Base-by-base conservation (phyloP, 2,113 vertebrate species). In the Leptodactylus fuscus region DNA sequence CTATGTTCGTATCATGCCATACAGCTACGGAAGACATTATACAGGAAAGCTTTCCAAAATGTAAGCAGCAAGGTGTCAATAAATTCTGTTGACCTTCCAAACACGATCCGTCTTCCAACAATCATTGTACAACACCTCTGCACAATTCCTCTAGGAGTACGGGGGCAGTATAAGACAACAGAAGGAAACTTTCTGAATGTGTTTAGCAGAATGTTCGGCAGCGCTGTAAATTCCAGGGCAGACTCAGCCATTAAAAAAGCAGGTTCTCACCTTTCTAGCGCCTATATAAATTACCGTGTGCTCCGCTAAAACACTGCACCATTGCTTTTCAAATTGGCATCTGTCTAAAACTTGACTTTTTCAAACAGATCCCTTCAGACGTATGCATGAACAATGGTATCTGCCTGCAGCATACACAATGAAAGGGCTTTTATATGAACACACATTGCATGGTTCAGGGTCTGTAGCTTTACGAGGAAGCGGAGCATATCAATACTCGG, bases 321-420 rank as follows among this genome's bases (percentile, higher is more conserved):
- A 74, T 34, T 74, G 51, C 67, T 73, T 82, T 29, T 44, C 24
- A 27, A 67, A 36, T 20, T 36, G 29, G 62, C 41, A 36, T 82
- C 34, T 58, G 22, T 82, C 69, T 58, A 3, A 13, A 67, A 67
- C 32, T 27, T 12, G 18, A 20, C 16, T 34, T 18, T 67, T 69
- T 38, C 65, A 6, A 38, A 5, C 22, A 55, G 67, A 53, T 22
- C 24, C 16, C 18, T 29, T 29, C 36, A 74, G 81, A 27, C 53
- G 12, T 46, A 16, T 9, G 73, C 71, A 60, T 69, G 69, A n/a
- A 83, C 51, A 75, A 55, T 75, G 55, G 51, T 58, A 75, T 60
- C 82, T 83, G 82, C 53, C 81, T 65, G 53, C 70, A 83, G 70
- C 51, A 48, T 65, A 46, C 71, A 75, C 82, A 75, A 83, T 75